Evolutionary conservation across 2,113 vertebrate species (phyloP), one percentile per base, ranked within the genome.

Genomic region (Seriola aureovittata): DNA sequence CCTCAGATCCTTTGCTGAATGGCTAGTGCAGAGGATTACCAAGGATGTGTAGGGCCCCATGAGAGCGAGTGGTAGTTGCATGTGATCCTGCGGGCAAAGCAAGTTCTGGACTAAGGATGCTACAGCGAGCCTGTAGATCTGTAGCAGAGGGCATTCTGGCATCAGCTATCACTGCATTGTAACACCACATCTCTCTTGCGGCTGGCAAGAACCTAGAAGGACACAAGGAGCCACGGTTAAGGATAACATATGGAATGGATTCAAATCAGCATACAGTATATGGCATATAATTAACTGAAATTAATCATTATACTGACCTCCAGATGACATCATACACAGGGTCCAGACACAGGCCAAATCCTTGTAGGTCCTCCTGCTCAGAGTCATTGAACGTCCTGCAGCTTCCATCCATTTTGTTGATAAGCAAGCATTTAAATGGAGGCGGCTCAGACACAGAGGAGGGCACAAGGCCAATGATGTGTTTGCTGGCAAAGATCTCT

Each of bases 321-420:
- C 98, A 99, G 91, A 99, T 97, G 91, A 99, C 98, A 93, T 99
- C 98, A 94, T 99, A 99, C 65, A 99, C 98, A 65, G 98, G 98
- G 93, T 99, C 98, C 87, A 99, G 95, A 93, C 98, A 99, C 17
- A 99, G 96, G 76, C 97, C 98, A 81, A 98, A 99, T 74, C 98
- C 98, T 87, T 99, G 97, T 72, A 99, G 96, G 89, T 99, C 98
- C 88, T 99, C 98, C 92, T 99, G 98, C 87, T 99, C 98, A 65
- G 98, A 99, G 92, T 99, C 98, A 91, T 98, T 99, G 91, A 99
- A 99, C 38, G 98, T 99, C 88, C 98, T 96, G 93, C 98, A 99
- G 92, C 98, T 99, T 84, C 98, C 98, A 88, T 99, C 98, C 86
- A 98, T 95, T 96, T 99, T 99, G 94, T 99, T 99, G 92, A 99